A percentile compares a stretch with the other conserved stretches of the same genome.
These are phyloP conservation scores for Agrilus cyanescens DNA, from an alignment of 2,888 invertebrate species.

Conservation along the genomic window DNA sequence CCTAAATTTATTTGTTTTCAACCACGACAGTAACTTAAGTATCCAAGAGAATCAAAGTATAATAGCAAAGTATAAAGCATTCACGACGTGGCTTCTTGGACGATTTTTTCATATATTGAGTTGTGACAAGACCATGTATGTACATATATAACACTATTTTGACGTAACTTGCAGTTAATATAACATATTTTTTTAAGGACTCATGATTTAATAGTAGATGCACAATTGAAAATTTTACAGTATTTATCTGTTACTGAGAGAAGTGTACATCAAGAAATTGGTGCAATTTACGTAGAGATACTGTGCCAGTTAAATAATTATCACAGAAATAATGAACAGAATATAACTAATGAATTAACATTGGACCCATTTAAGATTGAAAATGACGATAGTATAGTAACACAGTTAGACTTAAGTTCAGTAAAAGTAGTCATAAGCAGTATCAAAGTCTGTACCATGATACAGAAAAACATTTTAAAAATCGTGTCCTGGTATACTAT, in stretches of 20 bases:
- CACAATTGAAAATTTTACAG: constrained; percentile 44
- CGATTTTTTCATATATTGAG: constrained; percentile 52
- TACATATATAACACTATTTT: constrained; percentile 12
- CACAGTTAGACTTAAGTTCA: constrained; percentile 23
- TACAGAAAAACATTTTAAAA: constrained; percentile 23
- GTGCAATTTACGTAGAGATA: constrained; percentile 38
- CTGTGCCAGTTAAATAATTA: constrained; percentile 36
- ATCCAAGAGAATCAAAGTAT: constrained; percentile 37
- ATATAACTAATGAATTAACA: constrained; percentile 36
- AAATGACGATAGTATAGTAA: constrained; percentile 9
- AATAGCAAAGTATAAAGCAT: constrained; percentile 35
- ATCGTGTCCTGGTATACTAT: constrained; percentile 22
- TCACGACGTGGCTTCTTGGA: constrained; percentile 57
- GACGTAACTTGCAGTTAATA: neutral
- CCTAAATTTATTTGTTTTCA: constrained; percentile 43
- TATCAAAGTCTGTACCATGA: constrained; percentile 14
- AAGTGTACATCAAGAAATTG: constrained; percentile 39
- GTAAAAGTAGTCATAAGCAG: constrained; percentile 23
- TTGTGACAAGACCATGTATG: constrained; percentile 38
- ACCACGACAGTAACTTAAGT: constrained; percentile 36
- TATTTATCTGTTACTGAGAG: constrained; percentile 41
- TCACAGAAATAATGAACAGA: constrained; percentile 27
- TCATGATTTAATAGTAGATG: constrained; percentile 41
- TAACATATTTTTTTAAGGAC: constrained; percentile 34
- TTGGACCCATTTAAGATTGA: constrained; percentile 19